A percentile compares a stretch with the other conserved stretches of the same genome.
Evolutionary conservation across 2,888 invertebrate species (phyloP).

Genomic region (Cyaniris semiargus): DNA sequence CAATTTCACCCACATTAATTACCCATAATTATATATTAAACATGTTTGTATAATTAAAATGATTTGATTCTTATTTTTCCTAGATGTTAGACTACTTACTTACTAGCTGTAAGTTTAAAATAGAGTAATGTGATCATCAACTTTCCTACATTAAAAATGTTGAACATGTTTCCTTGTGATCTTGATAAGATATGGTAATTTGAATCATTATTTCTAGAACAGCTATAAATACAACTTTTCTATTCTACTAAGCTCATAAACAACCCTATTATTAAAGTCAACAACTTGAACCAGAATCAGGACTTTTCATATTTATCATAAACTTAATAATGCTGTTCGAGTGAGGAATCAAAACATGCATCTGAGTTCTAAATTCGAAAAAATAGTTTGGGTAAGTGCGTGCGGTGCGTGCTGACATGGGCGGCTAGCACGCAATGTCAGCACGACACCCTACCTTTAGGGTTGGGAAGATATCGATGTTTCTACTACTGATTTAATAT

Average conservation of each 20-base stretch:
- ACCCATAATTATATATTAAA: too few relatives aligned
- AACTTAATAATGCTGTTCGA: slow-evolving; percentile 27
- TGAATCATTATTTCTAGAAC: not conserved
- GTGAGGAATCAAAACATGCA: slow-evolving; percentile 62
- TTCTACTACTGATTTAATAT: not conserved
- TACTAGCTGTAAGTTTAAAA: too few relatives aligned
- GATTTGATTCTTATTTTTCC: too few relatives aligned
- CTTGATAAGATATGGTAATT: not conserved
- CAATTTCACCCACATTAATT: too few relatives aligned
- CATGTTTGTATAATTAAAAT: too few relatives aligned
- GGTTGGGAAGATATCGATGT: slow-evolving; percentile 1
- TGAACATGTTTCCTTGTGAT: not conserved
- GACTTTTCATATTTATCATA: slow-evolving; percentile 23
- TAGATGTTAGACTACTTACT: too few relatives aligned
- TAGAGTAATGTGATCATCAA: too few relatives aligned
- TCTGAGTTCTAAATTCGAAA: slow-evolving; percentile 72
- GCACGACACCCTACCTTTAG: slow-evolving; percentile 31
- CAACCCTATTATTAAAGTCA: not conserved
- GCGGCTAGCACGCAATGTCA: slow-evolving; percentile 62
- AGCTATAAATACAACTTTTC: not conserved
- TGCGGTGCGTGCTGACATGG: slow-evolving; percentile 67
- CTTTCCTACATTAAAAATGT: too few relatives aligned
- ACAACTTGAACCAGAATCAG: slow-evolving; percentile 2
- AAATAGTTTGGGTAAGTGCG: slow-evolving; percentile 77
- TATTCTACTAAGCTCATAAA: not conserved